Percentiles rank a stretch among this genome's conserved stretches.
phyloP scores from a whole-genome alignment of 2,113 vertebrate genomes.

The Cettia cetti region DNA sequence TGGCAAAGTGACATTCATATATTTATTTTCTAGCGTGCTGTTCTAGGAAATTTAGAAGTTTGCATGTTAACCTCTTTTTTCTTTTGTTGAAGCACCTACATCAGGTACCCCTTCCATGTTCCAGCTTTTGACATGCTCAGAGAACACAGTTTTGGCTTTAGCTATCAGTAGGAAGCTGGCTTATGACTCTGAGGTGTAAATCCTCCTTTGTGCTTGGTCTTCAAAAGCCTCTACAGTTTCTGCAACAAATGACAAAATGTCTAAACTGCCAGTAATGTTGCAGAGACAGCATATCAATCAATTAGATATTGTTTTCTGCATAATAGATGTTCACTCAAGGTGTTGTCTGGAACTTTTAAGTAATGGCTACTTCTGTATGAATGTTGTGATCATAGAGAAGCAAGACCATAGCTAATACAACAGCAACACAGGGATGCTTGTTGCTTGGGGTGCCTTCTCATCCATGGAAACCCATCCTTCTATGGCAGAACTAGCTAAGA shows the following conservation, averaged over 20 bases:
- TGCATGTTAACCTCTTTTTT: not conserved
- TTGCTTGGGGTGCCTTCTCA: slow-evolving; percentile 49
- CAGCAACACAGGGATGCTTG: not conserved
- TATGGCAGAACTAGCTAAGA: not conserved
- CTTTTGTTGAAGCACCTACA: not conserved
- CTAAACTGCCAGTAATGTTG: not conserved
- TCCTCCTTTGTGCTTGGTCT: slow-evolving; percentile 10
- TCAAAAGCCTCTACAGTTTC: not conserved
- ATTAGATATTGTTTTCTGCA: not conserved
- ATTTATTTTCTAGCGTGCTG: slow-evolving; percentile 46
- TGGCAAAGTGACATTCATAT: not conserved
- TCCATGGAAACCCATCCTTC: slow-evolving; percentile 52
- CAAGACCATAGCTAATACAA: not conserved
- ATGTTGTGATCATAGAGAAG: not conserved
- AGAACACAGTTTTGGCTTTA: slow-evolving; percentile 5
- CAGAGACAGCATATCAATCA: not conserved
- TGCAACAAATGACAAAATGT: not conserved
- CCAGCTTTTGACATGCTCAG: not conserved
- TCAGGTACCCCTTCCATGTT: not conserved
- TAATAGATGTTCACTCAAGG: not conserved
- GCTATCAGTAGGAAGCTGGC: not conserved
- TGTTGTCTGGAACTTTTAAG: not conserved
- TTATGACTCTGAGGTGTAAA: slow-evolving; percentile 11
- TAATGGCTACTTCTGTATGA: not conserved
- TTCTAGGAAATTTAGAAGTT: slow-evolving; percentile 29